phyloP scores from a whole-genome alignment of 2,797 vertebrate species.

The Hafferia zeledoni region DNA sequence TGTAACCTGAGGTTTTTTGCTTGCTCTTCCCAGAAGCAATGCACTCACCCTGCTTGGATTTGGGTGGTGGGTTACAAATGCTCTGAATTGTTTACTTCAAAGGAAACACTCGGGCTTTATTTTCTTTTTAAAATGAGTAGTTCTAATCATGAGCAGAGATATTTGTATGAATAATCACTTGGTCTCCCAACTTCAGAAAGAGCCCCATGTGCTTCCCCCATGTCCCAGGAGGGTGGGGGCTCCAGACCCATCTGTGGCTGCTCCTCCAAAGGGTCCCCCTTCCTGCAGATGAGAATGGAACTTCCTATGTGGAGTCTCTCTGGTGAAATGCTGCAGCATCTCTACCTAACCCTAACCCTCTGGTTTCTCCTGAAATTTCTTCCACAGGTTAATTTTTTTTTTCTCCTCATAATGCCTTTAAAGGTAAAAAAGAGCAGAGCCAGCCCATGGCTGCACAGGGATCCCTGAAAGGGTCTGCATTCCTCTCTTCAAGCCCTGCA shows the following conservation, averaged over 20 bases:
- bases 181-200: neutral
- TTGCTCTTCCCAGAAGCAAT: neutral
- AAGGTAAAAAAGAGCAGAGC: neutral
- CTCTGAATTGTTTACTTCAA: neutral
- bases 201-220: fast-evolving
- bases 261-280: neutral
- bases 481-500: neutral
- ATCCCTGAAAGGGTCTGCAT: neutral
- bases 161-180: neutral
- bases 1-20: neutral
- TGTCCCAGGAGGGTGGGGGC: neutral
- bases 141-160: neutral
- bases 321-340: neutral
- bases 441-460: neutral
- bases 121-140: constrained; percentile 8
- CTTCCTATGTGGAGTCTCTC: neutral
- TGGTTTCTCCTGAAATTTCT: neutral
- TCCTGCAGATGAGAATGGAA: neutral
- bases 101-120: neutral
- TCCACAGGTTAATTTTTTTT: neutral
- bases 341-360: too few relatives aligned
- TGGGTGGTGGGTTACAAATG: neutral
- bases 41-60: neutral
- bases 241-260: neutral
- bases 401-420: neutral